Evolutionary conservation across 92 coral and sea anemone genomes (phyloP).

Genomic region (Zoanthus solanderi): DNA sequence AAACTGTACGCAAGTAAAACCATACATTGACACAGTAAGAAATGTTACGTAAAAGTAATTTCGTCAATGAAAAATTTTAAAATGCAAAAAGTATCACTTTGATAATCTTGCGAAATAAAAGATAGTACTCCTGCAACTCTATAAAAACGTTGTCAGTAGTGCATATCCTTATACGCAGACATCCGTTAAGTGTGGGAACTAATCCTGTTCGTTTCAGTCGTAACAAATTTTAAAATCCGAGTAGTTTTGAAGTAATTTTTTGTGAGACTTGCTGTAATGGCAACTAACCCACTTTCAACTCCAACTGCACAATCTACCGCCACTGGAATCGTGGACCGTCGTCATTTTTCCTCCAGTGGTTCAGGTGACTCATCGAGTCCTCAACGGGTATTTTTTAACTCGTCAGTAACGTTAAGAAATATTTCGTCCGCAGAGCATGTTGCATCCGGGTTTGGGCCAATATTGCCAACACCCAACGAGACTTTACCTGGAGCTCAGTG

Average conservation of each 20-base stretch:
- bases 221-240: background rate
- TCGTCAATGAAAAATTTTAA: too few species aligned
- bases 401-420: conserved; percentile 1
- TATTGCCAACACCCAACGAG: background rate
- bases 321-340: background rate
- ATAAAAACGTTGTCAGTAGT: too few species aligned
- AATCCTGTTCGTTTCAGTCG: background rate
- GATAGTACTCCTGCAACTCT: too few species aligned
- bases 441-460: background rate
- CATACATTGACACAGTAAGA: too few species aligned
- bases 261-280: background rate
- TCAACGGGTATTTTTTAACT: background rate
- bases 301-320: background rate
- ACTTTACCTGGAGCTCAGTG: conserved; percentile 5
- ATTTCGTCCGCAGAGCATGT: background rate
- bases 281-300: background rate
- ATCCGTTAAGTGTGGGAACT: background rate
- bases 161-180: too few species aligned
- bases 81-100: too few species aligned
- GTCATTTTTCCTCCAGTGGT: background rate
- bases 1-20: too few species aligned
- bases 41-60: too few species aligned
- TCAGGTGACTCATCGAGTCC: conserved; percentile 2
- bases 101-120: too few species aligned
- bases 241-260: background rate